phyloP scores from a whole-genome alignment of 2,797 vertebrate species.

The Paedocypris micromegethes region DNA sequence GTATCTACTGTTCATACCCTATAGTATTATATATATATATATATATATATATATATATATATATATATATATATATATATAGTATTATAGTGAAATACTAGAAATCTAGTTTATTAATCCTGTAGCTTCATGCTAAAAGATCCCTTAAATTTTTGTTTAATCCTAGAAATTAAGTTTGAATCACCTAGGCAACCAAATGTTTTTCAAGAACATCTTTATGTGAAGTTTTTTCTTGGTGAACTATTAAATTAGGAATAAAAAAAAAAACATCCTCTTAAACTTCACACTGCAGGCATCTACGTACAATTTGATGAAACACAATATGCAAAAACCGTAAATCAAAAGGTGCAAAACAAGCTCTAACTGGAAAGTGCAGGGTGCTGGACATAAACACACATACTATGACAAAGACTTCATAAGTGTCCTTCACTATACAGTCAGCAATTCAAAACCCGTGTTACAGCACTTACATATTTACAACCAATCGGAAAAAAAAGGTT shows the following conservation, averaged over 20 bases:
- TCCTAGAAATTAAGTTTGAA: too few species aligned
- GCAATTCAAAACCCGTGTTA: constrained; percentile 11
- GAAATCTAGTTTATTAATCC: too few species aligned
- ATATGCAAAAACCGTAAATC: constrained; percentile 2
- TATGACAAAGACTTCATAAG: constrained; percentile 1
- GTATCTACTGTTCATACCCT: too few species aligned
- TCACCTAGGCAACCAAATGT: too few species aligned
- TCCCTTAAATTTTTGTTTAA: too few species aligned
- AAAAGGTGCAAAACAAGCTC: constrained; percentile 30
- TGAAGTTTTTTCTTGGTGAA: background rate
- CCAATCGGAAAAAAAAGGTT: constrained; percentile 28
- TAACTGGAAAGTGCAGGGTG: constrained; percentile 40
- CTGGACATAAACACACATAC: background rate
- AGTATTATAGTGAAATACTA: too few species aligned
- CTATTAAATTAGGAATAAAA: background rate
- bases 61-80: too few species aligned
- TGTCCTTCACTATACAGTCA: background rate
- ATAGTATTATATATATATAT: too few species aligned
- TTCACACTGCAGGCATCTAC: constrained; percentile 13
- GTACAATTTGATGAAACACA: background rate
- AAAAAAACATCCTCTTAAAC: background rate
- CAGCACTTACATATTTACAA: constrained; percentile 7
- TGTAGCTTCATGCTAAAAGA: too few species aligned
- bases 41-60: too few species aligned
- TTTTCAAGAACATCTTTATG: too few species aligned